Evolutionary conservation across 2,888 invertebrate species (phyloP).

Genomic region (Folsomia candida): DNA sequence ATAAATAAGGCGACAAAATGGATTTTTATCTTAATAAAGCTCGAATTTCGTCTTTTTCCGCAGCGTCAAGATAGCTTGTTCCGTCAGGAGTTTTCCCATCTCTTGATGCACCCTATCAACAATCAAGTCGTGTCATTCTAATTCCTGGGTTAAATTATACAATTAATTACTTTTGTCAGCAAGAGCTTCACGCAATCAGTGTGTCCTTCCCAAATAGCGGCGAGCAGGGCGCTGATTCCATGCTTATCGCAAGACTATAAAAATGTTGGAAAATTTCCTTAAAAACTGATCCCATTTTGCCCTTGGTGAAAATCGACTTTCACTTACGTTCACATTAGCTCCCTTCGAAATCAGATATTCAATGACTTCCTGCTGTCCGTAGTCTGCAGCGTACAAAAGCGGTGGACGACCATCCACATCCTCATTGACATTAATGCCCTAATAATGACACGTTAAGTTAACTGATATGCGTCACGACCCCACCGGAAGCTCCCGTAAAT

Average conservation of each 20-base stretch:
- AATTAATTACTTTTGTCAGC: slow-evolving; percentile 70
- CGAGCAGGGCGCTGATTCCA: slow-evolving; percentile 88
- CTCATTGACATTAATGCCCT: slow-evolving; percentile 80
- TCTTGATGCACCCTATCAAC: slow-evolving; percentile 73
- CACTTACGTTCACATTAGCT: slow-evolving; percentile 86
- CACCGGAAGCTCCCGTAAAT: neutral
- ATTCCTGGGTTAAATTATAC: neutral
- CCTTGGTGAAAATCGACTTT: neutral
- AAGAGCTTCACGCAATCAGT: slow-evolving; percentile 84
- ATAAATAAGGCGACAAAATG: neutral
- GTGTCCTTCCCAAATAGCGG: slow-evolving; percentile 97
- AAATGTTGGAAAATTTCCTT: slow-evolving; percentile 1
- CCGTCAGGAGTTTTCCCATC: slow-evolving; percentile 84
- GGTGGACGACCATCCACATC: slow-evolving; percentile 85
- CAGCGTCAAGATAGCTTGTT: slow-evolving; percentile 78
- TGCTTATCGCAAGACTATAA: slow-evolving; percentile 82
- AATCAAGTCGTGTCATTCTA: slow-evolving; percentile 7
- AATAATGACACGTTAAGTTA: slow-evolving; percentile 29
- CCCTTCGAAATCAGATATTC: slow-evolving; percentile 84
- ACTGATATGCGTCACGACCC: neutral
- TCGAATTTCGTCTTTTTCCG: slow-evolving; percentile 88
- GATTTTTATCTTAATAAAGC: slow-evolving; percentile 61
- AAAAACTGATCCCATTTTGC: neutral
- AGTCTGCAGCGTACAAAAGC: slow-evolving; percentile 92
- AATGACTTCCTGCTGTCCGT: slow-evolving; percentile 86